Conservation (phyloP, 2,888 invertebrate genomes). For the Dermolepida albohirtum region DNA sequence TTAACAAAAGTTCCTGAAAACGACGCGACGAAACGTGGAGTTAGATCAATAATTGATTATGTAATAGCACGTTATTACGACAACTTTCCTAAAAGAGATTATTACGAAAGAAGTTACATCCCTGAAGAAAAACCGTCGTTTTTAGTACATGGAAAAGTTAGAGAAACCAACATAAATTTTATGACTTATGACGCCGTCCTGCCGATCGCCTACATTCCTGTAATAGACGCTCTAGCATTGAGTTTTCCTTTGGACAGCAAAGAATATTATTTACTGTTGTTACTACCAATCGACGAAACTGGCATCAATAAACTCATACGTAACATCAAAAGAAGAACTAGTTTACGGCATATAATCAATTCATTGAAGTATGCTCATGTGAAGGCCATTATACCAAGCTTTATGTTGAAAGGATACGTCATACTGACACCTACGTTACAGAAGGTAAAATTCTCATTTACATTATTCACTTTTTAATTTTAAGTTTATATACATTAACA, state of each 20-base stretch:
- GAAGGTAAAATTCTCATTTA: slow-evolving; percentile 69
- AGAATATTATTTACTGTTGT: slow-evolving; percentile 80
- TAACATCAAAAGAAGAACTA: slow-evolving; percentile 72
- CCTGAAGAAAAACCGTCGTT: slow-evolving; percentile 57
- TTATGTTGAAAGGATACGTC: slow-evolving; percentile 82
- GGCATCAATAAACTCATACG: slow-evolving; percentile 74
- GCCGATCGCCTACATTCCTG: slow-evolving; percentile 80
- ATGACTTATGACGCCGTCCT: slow-evolving; percentile 83
- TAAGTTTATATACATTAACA: too few species aligned
- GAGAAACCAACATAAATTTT: slow-evolving; percentile 70
- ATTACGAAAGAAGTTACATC: slow-evolving; percentile 47
- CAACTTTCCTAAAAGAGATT: slow-evolving; percentile 46
- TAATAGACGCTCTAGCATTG: slow-evolving; percentile 77
- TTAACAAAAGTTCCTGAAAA: slow-evolving; percentile 20
- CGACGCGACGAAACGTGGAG: slow-evolving; percentile 41
- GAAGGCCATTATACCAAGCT: slow-evolving; percentile 83
- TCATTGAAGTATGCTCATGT: slow-evolving; percentile 79
- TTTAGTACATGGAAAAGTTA: slow-evolving; percentile 64
- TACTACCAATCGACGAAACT: slow-evolving; percentile 74
- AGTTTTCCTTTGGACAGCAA: slow-evolving; percentile 85
- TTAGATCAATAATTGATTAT: slow-evolving; percentile 61
- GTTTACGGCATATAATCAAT: slow-evolving; percentile 75
- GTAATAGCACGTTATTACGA: slow-evolving; percentile 61
- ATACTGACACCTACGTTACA: slow-evolving; percentile 84
- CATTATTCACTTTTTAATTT: too few species aligned